Conservation (phyloP, 37 sponge, comb jelly and placozoan species). For the Ephydatia muelleri region DNA sequence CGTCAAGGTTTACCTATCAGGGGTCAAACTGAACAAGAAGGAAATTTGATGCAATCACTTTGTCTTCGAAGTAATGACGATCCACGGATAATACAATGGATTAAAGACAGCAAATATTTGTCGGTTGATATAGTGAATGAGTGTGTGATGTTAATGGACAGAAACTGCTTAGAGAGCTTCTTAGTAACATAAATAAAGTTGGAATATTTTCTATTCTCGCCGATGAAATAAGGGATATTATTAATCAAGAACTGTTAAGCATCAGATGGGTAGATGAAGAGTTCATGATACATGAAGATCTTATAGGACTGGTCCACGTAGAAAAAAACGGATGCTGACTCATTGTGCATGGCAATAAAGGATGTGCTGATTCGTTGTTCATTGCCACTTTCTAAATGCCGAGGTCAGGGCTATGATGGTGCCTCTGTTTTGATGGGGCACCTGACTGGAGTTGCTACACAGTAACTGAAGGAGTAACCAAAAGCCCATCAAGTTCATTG, state of each 20-base stretch:
- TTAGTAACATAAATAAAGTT: conserved; percentile 16
- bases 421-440: conserved; percentile 46
- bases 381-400: conserved; percentile 18
- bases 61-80: conserved; percentile 15
- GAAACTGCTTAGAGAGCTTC: not conserved
- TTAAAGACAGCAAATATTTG: conserved; percentile 21
- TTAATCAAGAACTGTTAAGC: conserved; percentile 26
- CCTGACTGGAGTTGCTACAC: conserved; percentile 43
- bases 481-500: conserved; percentile 26
- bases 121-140: conserved; percentile 50
- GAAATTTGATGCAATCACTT: conserved; percentile 52
- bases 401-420: conserved; percentile 59
- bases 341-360: conserved; percentile 25
- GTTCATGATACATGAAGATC: conserved; percentile 14
- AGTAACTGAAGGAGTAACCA: conserved; percentile 25
- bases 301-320: conserved; percentile 35
- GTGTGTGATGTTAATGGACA: conserved; percentile 5
- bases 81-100: conserved; percentile 20
- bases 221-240: conserved; percentile 44
- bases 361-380: conserved; percentile 30
- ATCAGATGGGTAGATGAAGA: conserved; percentile 26
- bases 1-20: conserved; percentile 52
- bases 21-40: conserved; percentile 47
- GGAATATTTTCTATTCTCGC: conserved; percentile 22
- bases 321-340: conserved; percentile 24